A percentile compares a stretch with the other conserved stretches of the same genome.
phyloP scores from a whole-genome alignment of 2,113 vertebrate genomes.

The Nyctereutes procyonoides region DNA sequence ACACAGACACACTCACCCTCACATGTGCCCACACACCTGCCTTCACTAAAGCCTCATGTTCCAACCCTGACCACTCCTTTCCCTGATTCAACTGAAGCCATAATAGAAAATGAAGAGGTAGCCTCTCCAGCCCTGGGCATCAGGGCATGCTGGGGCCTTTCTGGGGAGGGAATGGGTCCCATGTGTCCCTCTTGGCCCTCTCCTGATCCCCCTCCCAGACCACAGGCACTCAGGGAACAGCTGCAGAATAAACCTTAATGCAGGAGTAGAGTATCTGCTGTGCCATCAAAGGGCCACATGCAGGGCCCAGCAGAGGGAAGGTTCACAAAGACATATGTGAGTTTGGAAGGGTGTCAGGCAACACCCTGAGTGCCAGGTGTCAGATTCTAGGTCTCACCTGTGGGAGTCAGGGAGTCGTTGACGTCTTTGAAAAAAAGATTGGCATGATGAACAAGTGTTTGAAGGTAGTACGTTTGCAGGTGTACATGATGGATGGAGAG shows the following conservation, averaged over 20 bases:
- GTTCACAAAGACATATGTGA: background rate
- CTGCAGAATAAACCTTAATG: background rate
- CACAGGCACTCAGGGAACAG: background rate
- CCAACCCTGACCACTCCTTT: background rate
- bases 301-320: background rate
- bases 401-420: background rate
- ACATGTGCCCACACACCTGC: background rate
- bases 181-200: background rate
- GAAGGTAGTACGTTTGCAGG: background rate
- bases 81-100: background rate
- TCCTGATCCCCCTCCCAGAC: background rate
- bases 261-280: accelerated
- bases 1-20: background rate
- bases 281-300: accelerated
- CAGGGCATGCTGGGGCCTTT: background rate
- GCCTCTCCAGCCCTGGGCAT: background rate
- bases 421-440: background rate
- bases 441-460: background rate
- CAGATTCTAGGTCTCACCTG: background rate
- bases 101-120: background rate
- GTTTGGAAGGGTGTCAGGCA: background rate
- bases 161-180: background rate
- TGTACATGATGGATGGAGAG: background rate
- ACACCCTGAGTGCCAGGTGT: background rate
- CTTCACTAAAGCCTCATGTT: background rate